phyloP scores from a whole-genome alignment of 2,797 vertebrate genomes.

The Onychomys arenicola region DNA sequence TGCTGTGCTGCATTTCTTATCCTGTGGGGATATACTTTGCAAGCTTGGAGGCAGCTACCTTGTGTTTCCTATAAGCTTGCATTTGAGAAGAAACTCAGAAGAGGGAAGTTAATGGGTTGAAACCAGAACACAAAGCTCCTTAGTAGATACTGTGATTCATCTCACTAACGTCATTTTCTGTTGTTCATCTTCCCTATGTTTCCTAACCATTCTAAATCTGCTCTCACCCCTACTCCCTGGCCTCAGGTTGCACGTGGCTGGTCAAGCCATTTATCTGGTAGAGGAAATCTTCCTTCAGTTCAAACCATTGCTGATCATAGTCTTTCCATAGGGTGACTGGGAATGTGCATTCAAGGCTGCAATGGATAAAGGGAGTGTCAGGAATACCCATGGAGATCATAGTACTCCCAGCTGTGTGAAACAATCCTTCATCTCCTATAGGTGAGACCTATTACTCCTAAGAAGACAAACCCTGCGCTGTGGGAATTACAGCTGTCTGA shows the following conservation, averaged over 20 bases:
- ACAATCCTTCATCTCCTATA: not conserved
- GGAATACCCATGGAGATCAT: not conserved
- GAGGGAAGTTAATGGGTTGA: not conserved
- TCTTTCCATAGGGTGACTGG: not conserved
- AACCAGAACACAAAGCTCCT: not conserved
- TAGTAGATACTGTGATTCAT: no score
- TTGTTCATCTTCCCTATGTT: not conserved
- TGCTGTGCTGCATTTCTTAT: not conserved
- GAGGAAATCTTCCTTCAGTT: not conserved
- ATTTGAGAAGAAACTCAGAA: not conserved
- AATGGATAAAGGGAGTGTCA: not conserved
- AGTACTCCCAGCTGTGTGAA: not conserved
- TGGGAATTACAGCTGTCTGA: not conserved
- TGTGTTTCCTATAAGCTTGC: not conserved
- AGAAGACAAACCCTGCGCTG: not conserved
- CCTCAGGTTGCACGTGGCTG: not conserved
- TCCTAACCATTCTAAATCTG: not conserved
- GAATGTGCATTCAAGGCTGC: not conserved
- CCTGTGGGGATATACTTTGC: not conserved
- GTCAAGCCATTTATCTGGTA: not conserved
- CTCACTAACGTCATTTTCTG: not conserved
- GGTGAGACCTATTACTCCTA: not conserved
- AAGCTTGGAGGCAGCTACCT: not conserved
- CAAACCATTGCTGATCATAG: not conserved
- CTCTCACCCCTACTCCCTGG: rapidly evolving